Percentiles rank a stretch among this genome's conserved stretches.
phyloP scores from a whole-genome alignment of 2,113 vertebrate species.

The Lepidothrix coronata region DNA sequence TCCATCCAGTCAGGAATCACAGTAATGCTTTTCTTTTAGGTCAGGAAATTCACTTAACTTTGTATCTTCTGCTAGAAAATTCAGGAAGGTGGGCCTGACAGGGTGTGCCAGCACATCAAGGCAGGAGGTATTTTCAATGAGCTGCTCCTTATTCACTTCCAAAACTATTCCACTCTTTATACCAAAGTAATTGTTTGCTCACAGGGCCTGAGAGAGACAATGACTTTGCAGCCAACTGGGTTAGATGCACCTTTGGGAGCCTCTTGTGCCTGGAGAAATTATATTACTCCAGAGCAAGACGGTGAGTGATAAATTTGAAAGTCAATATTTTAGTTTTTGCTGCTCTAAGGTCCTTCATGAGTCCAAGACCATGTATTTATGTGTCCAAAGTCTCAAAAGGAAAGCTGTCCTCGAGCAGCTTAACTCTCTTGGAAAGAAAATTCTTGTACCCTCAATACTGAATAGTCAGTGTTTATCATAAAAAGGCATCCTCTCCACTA shows the following conservation, averaged over 20 bases:
- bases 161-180: not conserved
- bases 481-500: not conserved
- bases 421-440: not conserved
- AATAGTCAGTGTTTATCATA: not conserved
- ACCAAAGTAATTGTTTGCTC: not conserved
- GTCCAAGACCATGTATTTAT: not conserved
- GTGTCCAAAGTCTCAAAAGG: not conserved
- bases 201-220: not conserved
- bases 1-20: not conserved
- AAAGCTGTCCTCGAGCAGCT: not conserved
- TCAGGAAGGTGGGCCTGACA: not conserved
- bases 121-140: not conserved
- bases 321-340: not conserved
- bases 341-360: not conserved
- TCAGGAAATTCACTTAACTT: not conserved
- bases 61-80: rapidly evolving
- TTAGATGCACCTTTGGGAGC: not conserved
- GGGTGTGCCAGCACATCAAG: not conserved
- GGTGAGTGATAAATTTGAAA: not conserved
- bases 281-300: not conserved
- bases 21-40: not conserved
- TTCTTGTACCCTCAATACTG: not conserved
- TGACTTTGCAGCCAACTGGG: not conserved
- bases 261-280: not conserved
- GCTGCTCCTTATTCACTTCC: not conserved